phyloP scores from a whole-genome alignment of 2,113 vertebrate species.

The Oncorhynchus gorbuscha region DNA sequence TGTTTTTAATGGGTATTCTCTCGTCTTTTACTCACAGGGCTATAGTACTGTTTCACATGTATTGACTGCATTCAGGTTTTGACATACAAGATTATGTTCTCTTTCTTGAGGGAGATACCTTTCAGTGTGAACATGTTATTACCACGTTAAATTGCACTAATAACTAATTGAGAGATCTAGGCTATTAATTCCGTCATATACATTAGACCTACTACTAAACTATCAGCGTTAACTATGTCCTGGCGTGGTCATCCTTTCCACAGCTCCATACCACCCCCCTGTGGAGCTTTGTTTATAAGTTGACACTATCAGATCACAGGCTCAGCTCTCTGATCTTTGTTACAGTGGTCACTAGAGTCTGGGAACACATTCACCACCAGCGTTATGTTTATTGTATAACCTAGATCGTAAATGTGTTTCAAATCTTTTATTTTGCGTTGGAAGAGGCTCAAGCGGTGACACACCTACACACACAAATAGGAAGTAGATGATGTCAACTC shows the following conservation, averaged over 20 bases:
- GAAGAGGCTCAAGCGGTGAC: not conserved
- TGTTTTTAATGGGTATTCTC: too few relatives aligned
- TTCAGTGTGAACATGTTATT: too few relatives aligned
- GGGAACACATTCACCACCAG: conserved; percentile 40
- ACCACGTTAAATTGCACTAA: too few relatives aligned
- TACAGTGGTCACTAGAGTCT: conserved; percentile 44
- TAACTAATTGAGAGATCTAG: too few relatives aligned
- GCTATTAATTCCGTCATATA: conserved; percentile 39
- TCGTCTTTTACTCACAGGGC: too few relatives aligned
- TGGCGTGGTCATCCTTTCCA: conserved; percentile 37
- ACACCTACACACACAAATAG: not conserved
- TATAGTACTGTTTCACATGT: too few relatives aligned
- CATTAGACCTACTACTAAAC: conserved; percentile 56
- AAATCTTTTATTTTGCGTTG: not conserved
- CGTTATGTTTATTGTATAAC: not conserved
- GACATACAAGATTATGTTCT: too few relatives aligned
- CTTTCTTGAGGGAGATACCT: too few relatives aligned
- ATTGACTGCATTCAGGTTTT: too few relatives aligned
- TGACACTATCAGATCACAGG: conserved; percentile 60
- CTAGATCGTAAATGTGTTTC: not conserved
- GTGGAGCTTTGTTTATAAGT: conserved; percentile 59
- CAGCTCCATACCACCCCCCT: conserved; percentile 80
- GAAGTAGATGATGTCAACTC: not conserved
- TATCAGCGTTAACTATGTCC: conserved; percentile 39
- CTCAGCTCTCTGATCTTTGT: conserved; percentile 46